Base-by-base conservation (phyloP, 2,113 vertebrate genomes). In the Passer montanus region DNA sequence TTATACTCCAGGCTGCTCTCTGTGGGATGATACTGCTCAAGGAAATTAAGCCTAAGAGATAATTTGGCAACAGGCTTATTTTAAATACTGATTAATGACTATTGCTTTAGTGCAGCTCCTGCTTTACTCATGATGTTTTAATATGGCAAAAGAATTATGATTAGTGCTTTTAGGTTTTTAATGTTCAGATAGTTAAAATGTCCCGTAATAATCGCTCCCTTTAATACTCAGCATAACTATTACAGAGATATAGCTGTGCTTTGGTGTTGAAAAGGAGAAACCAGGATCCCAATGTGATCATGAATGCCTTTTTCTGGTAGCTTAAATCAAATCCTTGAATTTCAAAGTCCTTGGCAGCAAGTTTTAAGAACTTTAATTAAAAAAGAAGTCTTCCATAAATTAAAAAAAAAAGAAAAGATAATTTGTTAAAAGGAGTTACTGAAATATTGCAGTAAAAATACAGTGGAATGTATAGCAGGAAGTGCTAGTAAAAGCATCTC, bases 171-270 rank as follows among this genome's bases (percentile, higher is more conserved):
- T 95, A 66, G 87, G 64, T 66, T 96, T 97, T 96, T 93, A 96
- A 83, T 92, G 88, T 90, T 96, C 80, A 72, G 35, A 78, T 90
- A 91, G 62, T 92, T 94, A 75, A 96, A 96, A 75, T 96, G 88
- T 64, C 92, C 95, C 10, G 0, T 93, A 93, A 93, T 95, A 97
- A 95, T 97, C 6, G 0, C 76, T 93, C 3, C 60, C 66, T 95
- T 96, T 97, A 97, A 94, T 96, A 97, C 90, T 92, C 83, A 92
- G 85, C 89, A 62, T 92, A 94, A 93, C 95, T 95, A 84, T 96
- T 96, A 90, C 66, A 78, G 85, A 92, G 64, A 81, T 93, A 68
- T 78, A 96, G 96, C 88, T 97, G 79, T 0, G 1, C 90, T 90
- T 93, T 93, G 77, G 79, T 87, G 60, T 78, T 92, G 92, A 92